Percentiles rank a stretch among this genome's conserved stretches.
Conservation (phyloP, 2,888 invertebrate genomes). For the Magallana nippona region DNA sequence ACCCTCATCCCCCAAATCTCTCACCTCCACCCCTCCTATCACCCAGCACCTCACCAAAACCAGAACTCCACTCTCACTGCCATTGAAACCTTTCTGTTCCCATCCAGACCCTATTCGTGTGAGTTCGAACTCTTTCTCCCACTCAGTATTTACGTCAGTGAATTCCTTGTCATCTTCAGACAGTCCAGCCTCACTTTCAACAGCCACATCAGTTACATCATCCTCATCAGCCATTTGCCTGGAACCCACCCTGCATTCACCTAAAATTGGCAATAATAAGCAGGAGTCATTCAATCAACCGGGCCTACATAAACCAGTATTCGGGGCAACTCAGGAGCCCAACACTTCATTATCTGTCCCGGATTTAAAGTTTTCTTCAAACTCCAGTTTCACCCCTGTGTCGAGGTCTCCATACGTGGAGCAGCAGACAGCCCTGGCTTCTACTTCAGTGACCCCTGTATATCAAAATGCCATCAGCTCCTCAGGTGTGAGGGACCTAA, state of each 20-base stretch:
- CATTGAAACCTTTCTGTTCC: conserved; percentile 47
- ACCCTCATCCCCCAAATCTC: conserved; percentile 43
- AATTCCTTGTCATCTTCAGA: conserved; percentile 43
- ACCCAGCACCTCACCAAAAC: conserved; percentile 52
- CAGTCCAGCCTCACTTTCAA: conserved; percentile 35
- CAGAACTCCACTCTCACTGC: conserved; percentile 49
- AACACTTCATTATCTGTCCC: conserved; percentile 6
- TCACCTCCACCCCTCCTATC: conserved; percentile 51
- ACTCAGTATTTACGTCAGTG: conserved; percentile 43
- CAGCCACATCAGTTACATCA: conserved; percentile 45
- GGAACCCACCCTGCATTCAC: conserved; percentile 46
- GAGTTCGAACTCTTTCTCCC: conserved; percentile 39
- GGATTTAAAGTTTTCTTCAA: conserved; percentile 34
- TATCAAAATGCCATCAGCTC: conserved; percentile 46
- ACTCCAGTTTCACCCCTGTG: conserved; percentile 30
- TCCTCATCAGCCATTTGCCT: conserved; percentile 23
- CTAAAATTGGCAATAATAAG: conserved; percentile 38
- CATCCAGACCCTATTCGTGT: conserved; percentile 37
- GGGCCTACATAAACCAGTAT: conserved; percentile 19
- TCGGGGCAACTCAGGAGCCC: conserved; percentile 27
- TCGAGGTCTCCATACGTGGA: conserved; percentile 9
- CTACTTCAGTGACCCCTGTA: conserved; percentile 46
- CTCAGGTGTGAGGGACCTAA: conserved; percentile 44
- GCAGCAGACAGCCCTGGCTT: conserved; percentile 36
- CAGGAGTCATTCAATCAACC: conserved; percentile 27